These are phyloP conservation scores for Parnassius mnemosyne DNA, from an alignment of 2,888 invertebrate species.

Conservation along the genomic window DNA sequence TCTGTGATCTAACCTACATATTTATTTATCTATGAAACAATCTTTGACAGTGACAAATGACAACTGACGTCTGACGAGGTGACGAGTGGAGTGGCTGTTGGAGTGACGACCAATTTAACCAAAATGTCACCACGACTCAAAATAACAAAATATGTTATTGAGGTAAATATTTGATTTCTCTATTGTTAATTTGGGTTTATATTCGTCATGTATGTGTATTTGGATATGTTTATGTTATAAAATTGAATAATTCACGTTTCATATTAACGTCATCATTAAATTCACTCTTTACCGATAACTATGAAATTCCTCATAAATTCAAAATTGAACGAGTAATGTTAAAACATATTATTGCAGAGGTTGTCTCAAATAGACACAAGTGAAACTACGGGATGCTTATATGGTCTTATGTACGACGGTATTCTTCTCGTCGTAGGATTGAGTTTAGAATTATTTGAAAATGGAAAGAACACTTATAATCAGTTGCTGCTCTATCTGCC, in stretches of 20 bases:
- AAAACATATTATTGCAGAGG: constrained; percentile 76
- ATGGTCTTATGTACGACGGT: constrained; percentile 87
- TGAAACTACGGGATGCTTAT: constrained; percentile 84
- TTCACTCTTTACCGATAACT: too few species aligned
- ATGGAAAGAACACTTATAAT: constrained; percentile 73
- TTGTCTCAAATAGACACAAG: constrained; percentile 82
- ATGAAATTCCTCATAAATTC: neutral
- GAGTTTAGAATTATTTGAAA: constrained; percentile 83
- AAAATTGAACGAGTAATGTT: neutral
- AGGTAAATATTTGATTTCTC: constrained; percentile 71
- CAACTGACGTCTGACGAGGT: too few species aligned
- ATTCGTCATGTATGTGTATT: too few species aligned
- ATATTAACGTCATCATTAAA: too few species aligned
- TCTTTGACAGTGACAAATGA: too few species aligned
- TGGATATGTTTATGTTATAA: too few species aligned
- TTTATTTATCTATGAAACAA: too few species aligned
- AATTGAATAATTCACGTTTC: too few species aligned
- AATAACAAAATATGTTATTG: constrained; percentile 85
- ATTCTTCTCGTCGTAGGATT: constrained; percentile 85
- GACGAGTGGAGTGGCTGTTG: too few species aligned
- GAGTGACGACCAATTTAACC: constrained; percentile 31
- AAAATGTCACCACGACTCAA: constrained; percentile 88
- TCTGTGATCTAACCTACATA: too few species aligned
- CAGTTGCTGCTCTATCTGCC: constrained; percentile 84
- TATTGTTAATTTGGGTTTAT: too few species aligned